These are phyloP conservation scores for Blomia tropicalis DNA, from an alignment of 2,888 invertebrate species.

Conservation along the genomic window DNA sequence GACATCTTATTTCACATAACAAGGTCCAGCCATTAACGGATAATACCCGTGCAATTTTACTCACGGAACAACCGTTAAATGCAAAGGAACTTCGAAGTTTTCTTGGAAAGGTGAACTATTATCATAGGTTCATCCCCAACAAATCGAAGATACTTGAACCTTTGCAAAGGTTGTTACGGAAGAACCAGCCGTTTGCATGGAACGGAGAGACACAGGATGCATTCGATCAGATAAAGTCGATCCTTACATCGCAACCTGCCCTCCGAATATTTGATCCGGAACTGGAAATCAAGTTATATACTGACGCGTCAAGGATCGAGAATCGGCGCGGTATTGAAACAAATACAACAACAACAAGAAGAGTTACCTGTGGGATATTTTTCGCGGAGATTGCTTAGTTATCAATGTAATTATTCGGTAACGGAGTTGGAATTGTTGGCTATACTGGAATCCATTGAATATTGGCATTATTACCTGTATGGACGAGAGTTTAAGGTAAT, in stretches of 20 bases:
- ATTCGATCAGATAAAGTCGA: conserved; percentile 32
- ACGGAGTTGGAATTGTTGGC: conserved; percentile 29
- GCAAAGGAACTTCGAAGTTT: neutral
- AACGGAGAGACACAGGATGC: conserved; percentile 31
- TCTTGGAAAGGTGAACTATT: neutral
- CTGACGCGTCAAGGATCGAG: conserved; percentile 16
- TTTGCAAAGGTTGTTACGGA: neutral
- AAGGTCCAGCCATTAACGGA: neutral
- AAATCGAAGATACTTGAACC: neutral
- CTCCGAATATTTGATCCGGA: conserved; percentile 28
- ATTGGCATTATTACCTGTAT: conserved; percentile 25
- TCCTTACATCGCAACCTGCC: conserved; percentile 26
- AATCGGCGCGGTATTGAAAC: conserved; percentile 22
- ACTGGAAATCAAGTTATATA: conserved; percentile 27
- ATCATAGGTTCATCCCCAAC: neutral
- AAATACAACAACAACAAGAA: neutral
- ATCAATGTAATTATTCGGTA: conserved; percentile 29
- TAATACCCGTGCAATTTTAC: neutral
- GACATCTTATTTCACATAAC: neutral
- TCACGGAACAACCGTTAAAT: neutral
- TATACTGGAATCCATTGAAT: conserved; percentile 27
- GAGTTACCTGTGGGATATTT: conserved; percentile 6
- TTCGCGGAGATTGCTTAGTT: conserved; percentile 26
- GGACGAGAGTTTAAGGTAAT: conserved; percentile 16
- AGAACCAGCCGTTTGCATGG: conserved; percentile 28